Evolutionary conservation across 2,888 invertebrate species (phyloP), one percentile per base, ranked within the genome.

Genomic region (Sinelater perroti): DNA sequence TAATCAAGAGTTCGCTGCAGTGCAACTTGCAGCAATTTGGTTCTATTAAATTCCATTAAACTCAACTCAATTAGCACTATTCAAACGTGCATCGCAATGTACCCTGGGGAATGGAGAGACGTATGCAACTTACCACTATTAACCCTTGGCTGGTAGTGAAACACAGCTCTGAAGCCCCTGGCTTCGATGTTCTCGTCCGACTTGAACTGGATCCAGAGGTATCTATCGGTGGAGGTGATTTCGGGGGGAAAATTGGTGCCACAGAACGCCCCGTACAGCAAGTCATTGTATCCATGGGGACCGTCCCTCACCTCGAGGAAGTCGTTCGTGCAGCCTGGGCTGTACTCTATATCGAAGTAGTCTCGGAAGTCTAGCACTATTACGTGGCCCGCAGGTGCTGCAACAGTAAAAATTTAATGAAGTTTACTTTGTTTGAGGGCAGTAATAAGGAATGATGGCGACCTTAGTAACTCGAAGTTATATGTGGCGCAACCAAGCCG

Each of bases 281-380:
- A 76, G 59, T 82, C 82, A 61, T 88, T 87, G 78, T 86, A 91
- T 4, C 91, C 91, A 71, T 90, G 87, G 38, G 87, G 86, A 1
- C 94, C 93, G 74, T 94, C 91, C 51, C 92, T 84, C 50, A 93
- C 86, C 79, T 93, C 92, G 65, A 93, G 80, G 77, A 82, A 91
- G 79, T 94, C 94, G 79, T 88, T 90, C 76, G 85, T 84, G 77
- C 93, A 94, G 52, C 82, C 81, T 26, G 84, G 82, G 31, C 81
- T 81, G 7, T 80, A 78, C 74, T 93, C 93, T 64, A 93, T 81
- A 64, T 86, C 80, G 78, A 93, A 93, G 67, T 83, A 83, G 74
- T 93, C 91, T 59, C 90, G 84, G 79, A 93, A 93, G 77, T 92
- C 91, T 70, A 93, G 79, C 62, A 85, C 84, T 65, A 93, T 83